phyloP scores from a whole-genome alignment of 2,888 invertebrate species.

The Hydrotaea diabolus region DNA sequence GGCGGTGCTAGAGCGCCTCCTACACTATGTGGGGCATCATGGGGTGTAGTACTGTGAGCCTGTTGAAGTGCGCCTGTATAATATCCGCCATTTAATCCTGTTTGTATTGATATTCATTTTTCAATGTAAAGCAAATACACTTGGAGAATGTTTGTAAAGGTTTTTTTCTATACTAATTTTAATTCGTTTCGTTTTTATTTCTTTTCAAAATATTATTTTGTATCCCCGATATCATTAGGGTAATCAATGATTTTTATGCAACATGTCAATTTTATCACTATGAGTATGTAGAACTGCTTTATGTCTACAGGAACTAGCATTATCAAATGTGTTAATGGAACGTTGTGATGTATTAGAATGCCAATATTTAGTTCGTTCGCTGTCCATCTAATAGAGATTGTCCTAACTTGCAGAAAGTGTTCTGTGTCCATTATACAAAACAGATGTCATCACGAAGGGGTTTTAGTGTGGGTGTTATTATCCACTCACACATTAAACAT shows the following conservation, averaged over 20 bases:
- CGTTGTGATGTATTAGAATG: no score
- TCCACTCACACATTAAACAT: no score
- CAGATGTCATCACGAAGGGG: neutral
- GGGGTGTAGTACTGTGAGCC: constrained; percentile 93
- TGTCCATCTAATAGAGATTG: no score
- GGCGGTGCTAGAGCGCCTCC: constrained; percentile 74
- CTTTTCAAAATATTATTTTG: constrained; percentile 6
- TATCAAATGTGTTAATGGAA: no score
- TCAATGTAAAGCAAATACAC: constrained; percentile 68
- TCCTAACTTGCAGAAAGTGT: neutral
- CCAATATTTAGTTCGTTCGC: no score
- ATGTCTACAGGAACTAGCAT: neutral
- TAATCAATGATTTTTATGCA: constrained; percentile 50
- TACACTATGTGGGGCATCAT: constrained; percentile 85
- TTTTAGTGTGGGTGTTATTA: no score
- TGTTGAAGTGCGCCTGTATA: constrained; percentile 89
- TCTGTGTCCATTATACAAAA: neutral
- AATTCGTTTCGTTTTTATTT: constrained; percentile 44
- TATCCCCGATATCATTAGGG: constrained; percentile 5
- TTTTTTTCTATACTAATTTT: constrained; percentile 67
- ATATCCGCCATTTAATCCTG: constrained; percentile 88
- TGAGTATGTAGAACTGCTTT: neutral
- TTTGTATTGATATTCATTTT: constrained; percentile 71
- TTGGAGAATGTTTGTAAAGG: constrained; percentile 68
- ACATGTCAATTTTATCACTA: constrained; percentile 47